Conservation (phyloP, 2,888 invertebrate species). For the Drosophila kuntzei region DNA sequence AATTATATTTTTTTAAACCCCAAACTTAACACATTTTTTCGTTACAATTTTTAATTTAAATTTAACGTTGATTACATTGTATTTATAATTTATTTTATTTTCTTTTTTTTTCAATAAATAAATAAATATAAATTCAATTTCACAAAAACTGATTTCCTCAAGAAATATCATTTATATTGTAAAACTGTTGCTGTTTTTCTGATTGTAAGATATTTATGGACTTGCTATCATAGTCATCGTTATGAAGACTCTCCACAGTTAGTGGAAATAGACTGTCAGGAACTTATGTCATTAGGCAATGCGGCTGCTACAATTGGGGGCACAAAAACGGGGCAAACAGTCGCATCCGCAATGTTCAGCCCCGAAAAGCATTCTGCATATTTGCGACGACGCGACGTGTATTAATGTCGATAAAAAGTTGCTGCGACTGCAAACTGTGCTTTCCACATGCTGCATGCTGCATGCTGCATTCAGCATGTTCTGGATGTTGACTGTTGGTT, state of each 20-base stretch:
- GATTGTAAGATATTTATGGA: slow-evolving; percentile 14
- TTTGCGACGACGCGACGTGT: slow-evolving; percentile 51
- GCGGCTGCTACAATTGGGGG: slow-evolving; percentile 32
- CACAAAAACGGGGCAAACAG: slow-evolving; percentile 29
- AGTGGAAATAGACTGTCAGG: slow-evolving; percentile 30
- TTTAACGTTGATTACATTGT: too few species aligned
- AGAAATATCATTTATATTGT: background rate
- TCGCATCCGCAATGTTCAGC: slow-evolving; percentile 40
- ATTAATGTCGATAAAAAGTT: slow-evolving; percentile 74
- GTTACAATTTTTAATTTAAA: too few species aligned
- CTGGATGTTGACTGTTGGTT: slow-evolving; percentile 19
- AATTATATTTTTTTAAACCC: too few species aligned
- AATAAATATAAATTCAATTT: too few species aligned
- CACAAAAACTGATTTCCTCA: too few species aligned
- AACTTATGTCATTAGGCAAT: slow-evolving; percentile 51
- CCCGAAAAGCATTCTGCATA: slow-evolving; percentile 56
- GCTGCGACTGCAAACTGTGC: slow-evolving; percentile 44
- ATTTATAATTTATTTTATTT: too few species aligned
- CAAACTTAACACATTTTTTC: too few species aligned
- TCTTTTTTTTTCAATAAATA: too few species aligned
- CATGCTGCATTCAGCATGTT: slow-evolving; percentile 4
- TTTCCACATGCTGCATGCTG: slow-evolving; percentile 39
- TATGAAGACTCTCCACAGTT: slow-evolving; percentile 15
- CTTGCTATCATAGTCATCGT: background rate
- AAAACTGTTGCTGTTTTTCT: background rate